These are phyloP conservation scores for Zoroaster sp. DNA, from an alignment of 53 echinoderm and acorn worm species.

Conservation along the genomic window DNA sequence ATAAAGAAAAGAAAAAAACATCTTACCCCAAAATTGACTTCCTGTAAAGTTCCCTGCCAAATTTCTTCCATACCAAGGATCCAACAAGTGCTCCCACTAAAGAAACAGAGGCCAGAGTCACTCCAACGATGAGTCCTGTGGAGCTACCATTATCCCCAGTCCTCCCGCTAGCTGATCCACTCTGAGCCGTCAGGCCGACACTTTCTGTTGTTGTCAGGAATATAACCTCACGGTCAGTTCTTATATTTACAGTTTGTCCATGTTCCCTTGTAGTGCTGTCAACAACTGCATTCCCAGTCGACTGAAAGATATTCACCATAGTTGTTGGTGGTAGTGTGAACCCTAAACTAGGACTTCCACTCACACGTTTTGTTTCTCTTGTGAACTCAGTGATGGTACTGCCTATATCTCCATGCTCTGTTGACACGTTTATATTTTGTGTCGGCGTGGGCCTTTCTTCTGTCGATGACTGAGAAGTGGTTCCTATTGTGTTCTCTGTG, in stretches of 20 bases:
- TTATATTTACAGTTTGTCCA: no score
- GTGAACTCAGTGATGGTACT: not conserved
- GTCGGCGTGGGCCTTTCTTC: not conserved
- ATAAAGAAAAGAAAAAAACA: not conserved
- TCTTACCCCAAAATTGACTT: not conserved
- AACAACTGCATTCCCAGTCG: no score
- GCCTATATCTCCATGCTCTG: not conserved
- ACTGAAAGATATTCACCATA: no score
- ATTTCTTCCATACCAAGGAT: not conserved
- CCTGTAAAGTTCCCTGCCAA: not conserved
- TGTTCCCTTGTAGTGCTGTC: no score
- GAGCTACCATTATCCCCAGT: not conserved
- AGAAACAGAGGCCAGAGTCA: not conserved
- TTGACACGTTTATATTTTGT: no score
- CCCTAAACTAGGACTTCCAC: no score
- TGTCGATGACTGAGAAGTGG: no score
- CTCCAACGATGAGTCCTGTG: not conserved
- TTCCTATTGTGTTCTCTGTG: no score
- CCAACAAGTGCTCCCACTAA: not conserved
- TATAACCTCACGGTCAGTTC: no score
- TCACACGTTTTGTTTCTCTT: no score
- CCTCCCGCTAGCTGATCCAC: not conserved
- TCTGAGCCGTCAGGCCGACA: not conserved
- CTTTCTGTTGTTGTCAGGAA: not conserved
- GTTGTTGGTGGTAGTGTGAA: no score